These are phyloP conservation scores for Holothuria leucospilota DNA, from an alignment of 53 echinoderm and acorn worm species.

Conservation along the genomic window DNA sequence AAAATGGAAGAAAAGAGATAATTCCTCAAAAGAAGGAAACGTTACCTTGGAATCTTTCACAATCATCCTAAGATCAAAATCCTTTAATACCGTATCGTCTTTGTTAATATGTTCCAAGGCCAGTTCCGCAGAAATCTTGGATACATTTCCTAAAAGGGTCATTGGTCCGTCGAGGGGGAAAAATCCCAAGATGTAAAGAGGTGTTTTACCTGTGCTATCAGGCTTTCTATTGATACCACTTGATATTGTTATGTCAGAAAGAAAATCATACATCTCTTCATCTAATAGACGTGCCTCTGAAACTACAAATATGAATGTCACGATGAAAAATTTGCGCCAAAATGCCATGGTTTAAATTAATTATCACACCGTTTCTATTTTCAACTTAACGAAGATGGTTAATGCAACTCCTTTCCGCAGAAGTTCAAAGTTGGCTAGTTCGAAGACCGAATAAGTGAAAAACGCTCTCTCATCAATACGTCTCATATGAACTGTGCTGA, in stretches of 20 bases:
- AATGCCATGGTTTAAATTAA: not conserved
- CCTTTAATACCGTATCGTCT: conserved; percentile 30
- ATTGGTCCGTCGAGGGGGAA: conserved; percentile 44
- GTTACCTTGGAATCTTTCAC: conserved; percentile 57
- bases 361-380: too few relatives aligned
- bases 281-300: not conserved
- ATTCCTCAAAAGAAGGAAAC: not conserved
- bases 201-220: not conserved
- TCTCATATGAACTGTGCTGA: too few relatives aligned
- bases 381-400: too few relatives aligned
- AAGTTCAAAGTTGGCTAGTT: too few relatives aligned
- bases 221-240: conserved; percentile 6
- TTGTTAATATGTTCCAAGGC: conserved; percentile 56
- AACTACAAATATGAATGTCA: not conserved
- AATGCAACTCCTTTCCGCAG: too few relatives aligned
- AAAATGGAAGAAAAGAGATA: too few relatives aligned
- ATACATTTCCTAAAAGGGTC: conserved; percentile 26
- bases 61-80: conserved; percentile 43
- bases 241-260: not conserved
- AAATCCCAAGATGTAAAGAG: conserved; percentile 47
- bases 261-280: not conserved
- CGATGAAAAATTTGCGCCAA: not conserved
- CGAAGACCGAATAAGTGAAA: too few relatives aligned
- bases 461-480: too few relatives aligned
- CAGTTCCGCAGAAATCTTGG: conserved; percentile 51